Conservation (phyloP, 2,113 vertebrate genomes). For the Corapipo altera region DNA sequence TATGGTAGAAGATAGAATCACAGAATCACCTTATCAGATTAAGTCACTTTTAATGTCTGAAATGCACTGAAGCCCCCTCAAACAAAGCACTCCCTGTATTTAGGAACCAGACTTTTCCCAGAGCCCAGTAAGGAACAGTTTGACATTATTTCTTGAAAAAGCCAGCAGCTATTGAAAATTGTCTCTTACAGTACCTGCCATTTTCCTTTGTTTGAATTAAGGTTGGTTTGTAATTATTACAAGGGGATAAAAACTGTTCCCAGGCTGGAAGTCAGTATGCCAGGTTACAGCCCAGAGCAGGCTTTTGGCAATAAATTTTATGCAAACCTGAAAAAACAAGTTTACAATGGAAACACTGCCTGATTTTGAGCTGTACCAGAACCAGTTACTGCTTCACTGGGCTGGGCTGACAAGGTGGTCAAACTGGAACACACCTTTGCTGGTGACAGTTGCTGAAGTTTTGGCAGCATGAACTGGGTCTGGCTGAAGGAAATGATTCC, state of each 20-base stretch:
- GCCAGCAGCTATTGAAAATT: not conserved
- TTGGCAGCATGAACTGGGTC: not conserved
- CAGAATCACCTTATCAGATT: not conserved
- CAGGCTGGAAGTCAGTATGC: not conserved
- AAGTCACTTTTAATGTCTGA: not conserved
- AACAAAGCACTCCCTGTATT: not conserved
- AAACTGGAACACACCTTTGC: not conserved
- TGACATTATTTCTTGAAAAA: not conserved
- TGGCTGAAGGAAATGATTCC: not conserved
- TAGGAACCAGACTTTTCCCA: not conserved
- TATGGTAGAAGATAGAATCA: not conserved
- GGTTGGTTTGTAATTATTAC: constrained; percentile 13
- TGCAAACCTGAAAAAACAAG: not conserved
- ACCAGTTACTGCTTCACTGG: not conserved
- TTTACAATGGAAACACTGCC: constrained; percentile 15
- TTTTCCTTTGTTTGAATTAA: constrained; percentile 32
- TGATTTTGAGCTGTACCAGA: not conserved
- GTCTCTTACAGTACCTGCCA: not conserved
- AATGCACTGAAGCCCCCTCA: not conserved
- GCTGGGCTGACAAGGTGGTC: not conserved
- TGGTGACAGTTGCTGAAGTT: not conserved
- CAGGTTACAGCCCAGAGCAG: constrained; percentile 11
- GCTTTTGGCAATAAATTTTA: not conserved
- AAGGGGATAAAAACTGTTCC: not conserved
- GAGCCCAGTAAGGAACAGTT: not conserved